Conservation (phyloP, 1,140 invertebrate genomes). For the Stegodyphus mimosarum region DNA sequence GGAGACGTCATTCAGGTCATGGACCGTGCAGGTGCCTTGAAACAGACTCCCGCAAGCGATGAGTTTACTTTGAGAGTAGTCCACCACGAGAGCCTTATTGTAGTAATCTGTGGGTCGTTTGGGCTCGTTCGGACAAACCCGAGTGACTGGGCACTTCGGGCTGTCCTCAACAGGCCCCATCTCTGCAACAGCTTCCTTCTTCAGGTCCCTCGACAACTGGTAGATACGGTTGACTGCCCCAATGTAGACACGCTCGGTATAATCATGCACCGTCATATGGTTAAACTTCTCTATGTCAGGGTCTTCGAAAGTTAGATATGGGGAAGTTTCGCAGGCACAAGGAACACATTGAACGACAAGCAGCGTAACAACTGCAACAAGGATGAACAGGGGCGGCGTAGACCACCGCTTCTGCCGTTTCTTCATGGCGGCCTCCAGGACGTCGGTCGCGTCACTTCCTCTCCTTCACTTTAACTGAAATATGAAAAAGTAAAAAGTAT, state of each 20-base stretch:
- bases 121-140: slow-evolving; percentile 73
- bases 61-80: slow-evolving; percentile 88
- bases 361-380: not conserved
- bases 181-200: slow-evolving; percentile 78
- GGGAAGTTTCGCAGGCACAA: too few species aligned
- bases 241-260: slow-evolving; percentile 92
- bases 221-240: slow-evolving; percentile 94
- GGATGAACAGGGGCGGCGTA: not conserved
- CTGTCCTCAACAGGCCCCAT: slow-evolving; percentile 93
- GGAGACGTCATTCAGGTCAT: slow-evolving; percentile 89
- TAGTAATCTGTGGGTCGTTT: slow-evolving; percentile 86
- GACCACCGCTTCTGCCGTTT: slow-evolving; percentile 42
- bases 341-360: not conserved
- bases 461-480: slow-evolving; percentile 10
- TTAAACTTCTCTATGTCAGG: slow-evolving; percentile 68
- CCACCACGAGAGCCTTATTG: slow-evolving; percentile 95
- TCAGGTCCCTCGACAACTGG: slow-evolving; percentile 88
- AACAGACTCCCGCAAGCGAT: slow-evolving; percentile 89
- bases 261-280: slow-evolving; percentile 90
- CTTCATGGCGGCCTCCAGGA: slow-evolving; percentile 42
- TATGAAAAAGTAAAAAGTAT: not conserved
- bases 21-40: slow-evolving; percentile 87
- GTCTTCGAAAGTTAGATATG: slow-evolving; percentile 61
- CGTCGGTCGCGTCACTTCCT: not conserved
- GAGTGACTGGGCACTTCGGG: slow-evolving; percentile 81